A percentile compares a stretch with the other conserved stretches of the same genome.
These are phyloP conservation scores for Norana najaformis DNA, from an alignment of 2,888 invertebrate genomes.

Conservation along the genomic window DNA sequence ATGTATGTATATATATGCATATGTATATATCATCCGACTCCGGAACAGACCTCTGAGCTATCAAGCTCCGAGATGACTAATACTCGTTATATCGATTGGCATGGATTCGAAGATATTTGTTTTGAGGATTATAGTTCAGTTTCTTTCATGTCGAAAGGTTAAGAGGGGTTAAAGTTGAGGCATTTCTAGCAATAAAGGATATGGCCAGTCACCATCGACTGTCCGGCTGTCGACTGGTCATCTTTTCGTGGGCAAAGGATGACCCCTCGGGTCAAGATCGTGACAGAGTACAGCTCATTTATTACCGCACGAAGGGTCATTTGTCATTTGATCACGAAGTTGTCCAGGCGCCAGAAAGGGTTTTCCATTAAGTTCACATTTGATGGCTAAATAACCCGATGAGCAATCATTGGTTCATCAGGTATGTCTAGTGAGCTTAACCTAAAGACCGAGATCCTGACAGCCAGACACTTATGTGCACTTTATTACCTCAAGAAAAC, in stretches of 20 bases:
- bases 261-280: background rate
- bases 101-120: background rate
- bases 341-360: background rate
- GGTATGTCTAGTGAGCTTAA: background rate
- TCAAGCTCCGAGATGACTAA: background rate
- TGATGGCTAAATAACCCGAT: background rate
- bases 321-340: background rate
- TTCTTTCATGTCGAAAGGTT: background rate
- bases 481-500: background rate
- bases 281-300: background rate
- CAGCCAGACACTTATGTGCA: background rate
- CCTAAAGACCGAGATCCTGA: background rate
- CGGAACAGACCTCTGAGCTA: background rate
- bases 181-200: background rate
- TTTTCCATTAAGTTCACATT: background rate
- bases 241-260: background rate
- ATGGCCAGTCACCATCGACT: background rate
- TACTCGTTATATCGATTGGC: background rate
- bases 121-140: background rate
- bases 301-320: background rate
- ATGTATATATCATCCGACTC: background rate
- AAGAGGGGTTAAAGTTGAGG: background rate
- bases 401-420: background rate
- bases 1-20: too few species aligned
- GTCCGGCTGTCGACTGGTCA: background rate